Base-by-base conservation (phyloP, 1,140 invertebrate species). In the Hesperophylax magnus region DNA sequence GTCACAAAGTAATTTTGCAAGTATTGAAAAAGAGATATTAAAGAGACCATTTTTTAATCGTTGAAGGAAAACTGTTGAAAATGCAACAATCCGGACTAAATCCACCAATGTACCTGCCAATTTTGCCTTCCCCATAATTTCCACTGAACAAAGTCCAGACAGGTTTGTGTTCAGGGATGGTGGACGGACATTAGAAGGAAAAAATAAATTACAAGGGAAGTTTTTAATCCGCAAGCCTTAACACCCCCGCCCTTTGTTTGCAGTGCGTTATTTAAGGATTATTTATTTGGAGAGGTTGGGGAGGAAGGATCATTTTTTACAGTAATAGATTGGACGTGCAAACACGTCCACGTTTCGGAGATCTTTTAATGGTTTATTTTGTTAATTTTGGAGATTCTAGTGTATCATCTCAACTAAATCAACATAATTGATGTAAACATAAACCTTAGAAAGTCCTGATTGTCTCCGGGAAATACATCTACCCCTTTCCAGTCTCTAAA, bases 261-360 rank as follows among this genome's bases (percentile, higher is more conserved):
- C 82, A 58, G 65, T 78, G 78, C 82, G 72, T 83, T 83, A 81
- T 83, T 83, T 83, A 83, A 83, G 79, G 80, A 56, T 65, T 81
- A 83, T 83, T 83, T 83, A 83, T 83, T 63, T 18, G 22, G 67
- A 24, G 20, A n/a, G 67, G 67, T 17, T 47, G 39, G 39, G 39
- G 39, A 14, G 39, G 11, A 47, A 47, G 39, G 39, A 47, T 47
- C 39, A 47, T 47, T 47, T 47, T 47, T 47, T 47, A 47, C 39
- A 47, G 39, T 47, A 47, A 47, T 47, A 47, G 18, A 61, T 24
- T 20, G 18, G 18, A 61, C 58, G 58, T 18, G 58, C 58, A 61
- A 61, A 61, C 58, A 61, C 7, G 18, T 61, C 24, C 14, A 20
- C 58, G 20, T 61, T 20, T 22, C 24, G 8, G 8, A 2, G 9